A percentile compares a stretch with the other conserved stretches of the same genome.
Conservation (phyloP, 2,888 invertebrate genomes). For the Oscheius sp. region DNA sequence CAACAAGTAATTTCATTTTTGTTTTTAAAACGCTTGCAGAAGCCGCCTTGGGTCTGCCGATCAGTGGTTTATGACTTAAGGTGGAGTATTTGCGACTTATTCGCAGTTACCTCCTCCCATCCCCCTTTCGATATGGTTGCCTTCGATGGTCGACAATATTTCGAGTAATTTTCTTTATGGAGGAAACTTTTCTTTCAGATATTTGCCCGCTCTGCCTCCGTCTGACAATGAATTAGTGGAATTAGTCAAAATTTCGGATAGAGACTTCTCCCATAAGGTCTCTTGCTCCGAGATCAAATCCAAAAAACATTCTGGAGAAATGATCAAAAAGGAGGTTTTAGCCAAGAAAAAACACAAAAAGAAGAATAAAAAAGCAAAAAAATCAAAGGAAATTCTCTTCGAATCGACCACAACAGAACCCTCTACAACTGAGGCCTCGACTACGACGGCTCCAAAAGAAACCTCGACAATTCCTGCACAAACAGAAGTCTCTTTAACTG, state of each 20-base stretch:
- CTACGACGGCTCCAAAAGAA: neutral
- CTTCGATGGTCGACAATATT: conserved; percentile 20
- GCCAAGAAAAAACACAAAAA: neutral
- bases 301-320: neutral
- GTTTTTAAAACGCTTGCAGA: conserved; percentile 1
- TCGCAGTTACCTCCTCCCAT: conserved; percentile 17
- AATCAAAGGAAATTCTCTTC: neutral
- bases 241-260: neutral
- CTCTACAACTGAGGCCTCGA: neutral
- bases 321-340: neutral
- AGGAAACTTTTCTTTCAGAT: conserved; percentile 1
- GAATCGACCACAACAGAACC: neutral
- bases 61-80: conserved; percentile 16
- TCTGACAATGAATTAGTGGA: neutral
- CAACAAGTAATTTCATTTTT: conserved; percentile 2
- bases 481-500: neutral
- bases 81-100: conserved; percentile 28
- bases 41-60: conserved; percentile 16
- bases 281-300: neutral
- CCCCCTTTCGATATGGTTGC: conserved; percentile 11
- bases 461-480: neutral
- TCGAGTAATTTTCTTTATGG: conserved; percentile 8
- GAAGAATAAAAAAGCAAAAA: conserved; percentile 7
- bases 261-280: neutral
- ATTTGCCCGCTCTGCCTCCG: conserved; percentile 14